Evolutionary conservation across 2,888 invertebrate genomes (phyloP), one percentile per base, ranked within the genome.

Genomic region (Hydrotaea diabolus): DNA sequence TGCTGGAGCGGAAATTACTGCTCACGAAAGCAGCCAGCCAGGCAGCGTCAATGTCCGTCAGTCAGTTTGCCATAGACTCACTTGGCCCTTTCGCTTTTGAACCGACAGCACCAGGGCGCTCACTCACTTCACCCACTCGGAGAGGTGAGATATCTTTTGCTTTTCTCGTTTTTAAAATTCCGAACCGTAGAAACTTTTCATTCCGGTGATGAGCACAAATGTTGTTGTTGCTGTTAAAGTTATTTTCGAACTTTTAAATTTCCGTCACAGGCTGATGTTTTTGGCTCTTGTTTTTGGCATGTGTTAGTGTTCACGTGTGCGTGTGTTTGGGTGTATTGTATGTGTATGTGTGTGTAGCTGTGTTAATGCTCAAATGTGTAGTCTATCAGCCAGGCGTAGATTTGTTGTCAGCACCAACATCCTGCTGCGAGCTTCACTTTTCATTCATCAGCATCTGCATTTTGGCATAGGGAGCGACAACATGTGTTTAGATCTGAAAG

Each of bases 321-420:
- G 17, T 19, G 15, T 66, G 2, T 66, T 19, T 19, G 31, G 43
- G 1, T 15, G 62, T 0, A 31, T 8, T 43, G 3, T 43, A 23
- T 69, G 21, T 69, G 23, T 69, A 11, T 69, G 23, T 69, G 19
- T 69, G 13, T 43, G 43, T 39, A 19, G 36, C 19, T 69, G 69
- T 66, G 19, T 69, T 19, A 21, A 55, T 36, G n/a, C 62, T 79
- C 26, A 11, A 57, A 62, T 66, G 15, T 71, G 59, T 43, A 59
- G 53, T 73, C 31, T 59, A 23, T 80, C 73, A 71, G 53, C 64
- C 21, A 53, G 49, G 57, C 43, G 64, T 49, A 17, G n/a, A 73
- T 69, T 2, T 73, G 66, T 62, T 85, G 76, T 43, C 79, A 62
- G 76, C 57, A n/a, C 53, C 59, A 77, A 57, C 81, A 85, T 85